Base-by-base conservation (phyloP, 2,888 invertebrate genomes). In the Branchellion lobata region DNA sequence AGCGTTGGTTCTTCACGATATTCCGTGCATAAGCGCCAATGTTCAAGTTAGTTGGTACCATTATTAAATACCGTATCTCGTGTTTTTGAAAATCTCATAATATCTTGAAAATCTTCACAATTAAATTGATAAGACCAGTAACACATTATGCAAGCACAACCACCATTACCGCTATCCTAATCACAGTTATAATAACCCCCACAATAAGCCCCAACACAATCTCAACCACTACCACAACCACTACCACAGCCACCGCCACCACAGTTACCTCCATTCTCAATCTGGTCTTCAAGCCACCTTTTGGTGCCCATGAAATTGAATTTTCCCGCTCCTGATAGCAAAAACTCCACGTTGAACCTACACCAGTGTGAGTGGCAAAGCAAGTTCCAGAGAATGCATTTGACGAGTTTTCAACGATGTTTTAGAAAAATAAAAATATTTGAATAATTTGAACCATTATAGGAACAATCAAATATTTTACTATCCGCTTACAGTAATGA, bases 301-400 rank as follows among this genome's bases (percentile, higher is more conserved):
- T 96, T 96, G 65, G 94, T 92, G 0, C 97, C 95, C 87, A 95
- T 94, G 86, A 94, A 99, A 89, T 97, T 99, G 57, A 93, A 90
- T 86, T 95, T 93, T 1, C 98, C 98, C 65, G 93, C 93, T 29
- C 96, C 96, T 36, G 95, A 92, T 79, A 96, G 89, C 79, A 95
- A 90, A 87, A 99, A 99, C 78, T 97, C 89, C 21, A 98, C 88
- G 82, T 90, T 90, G 82, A 86, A 88, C 83, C 94, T 92, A 75
- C 21, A 0, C n/a, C n/a, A 31, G 11, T 29, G 11, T 78, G n/a
- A 33, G n/a, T 72, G 8, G 14, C 11, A 24, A n/a, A n/a, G n/a
- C n/a, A n/a, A n/a, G n/a, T n/a, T n/a, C n/a, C n/a, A n/a, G 14
- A 68, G 11, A 14, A 14, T 68, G 11, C 24, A 68, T 18, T 14